Evolutionary conservation across 2,888 invertebrate species (phyloP).

Genomic region (Eilema caniola): DNA sequence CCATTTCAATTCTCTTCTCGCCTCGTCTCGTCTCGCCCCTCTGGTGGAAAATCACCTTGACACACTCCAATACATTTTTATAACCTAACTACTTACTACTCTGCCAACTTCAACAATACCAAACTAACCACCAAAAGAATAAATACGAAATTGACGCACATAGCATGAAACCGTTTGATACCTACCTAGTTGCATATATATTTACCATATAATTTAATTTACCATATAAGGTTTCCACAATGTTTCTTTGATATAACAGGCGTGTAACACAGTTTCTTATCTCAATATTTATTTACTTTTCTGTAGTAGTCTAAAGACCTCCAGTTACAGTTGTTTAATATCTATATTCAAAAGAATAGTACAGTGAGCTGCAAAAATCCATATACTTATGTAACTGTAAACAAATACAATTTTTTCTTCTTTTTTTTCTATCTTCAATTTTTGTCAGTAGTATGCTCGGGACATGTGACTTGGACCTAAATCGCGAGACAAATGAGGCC

Average conservation of each 20-base stretch:
- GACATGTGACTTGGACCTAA: too few species aligned
- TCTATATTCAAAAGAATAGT: conserved; percentile 15
- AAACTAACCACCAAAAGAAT: neutral
- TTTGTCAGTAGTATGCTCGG: too few species aligned
- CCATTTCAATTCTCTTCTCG: too few species aligned
- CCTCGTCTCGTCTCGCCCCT: too few species aligned
- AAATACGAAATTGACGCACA: conserved; percentile 6
- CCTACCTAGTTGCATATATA: conserved; percentile 17
- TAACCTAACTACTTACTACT: neutral
- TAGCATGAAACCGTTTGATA: conserved; percentile 25
- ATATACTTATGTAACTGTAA: too few species aligned
- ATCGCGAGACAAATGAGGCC: too few species aligned
- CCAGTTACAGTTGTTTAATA: neutral
- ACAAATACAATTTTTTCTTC: too few species aligned
- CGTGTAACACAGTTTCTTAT: conserved; percentile 30
- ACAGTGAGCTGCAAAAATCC: neutral
- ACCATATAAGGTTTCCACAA: conserved; percentile 21
- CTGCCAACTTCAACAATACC: neutral
- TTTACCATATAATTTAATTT: conserved; percentile 29
- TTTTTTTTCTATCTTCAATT: too few species aligned
- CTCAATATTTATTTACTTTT: conserved; percentile 22
- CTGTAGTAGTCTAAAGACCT: neutral
- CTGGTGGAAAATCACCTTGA: too few species aligned
- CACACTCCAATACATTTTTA: neutral
- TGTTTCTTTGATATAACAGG: conserved; percentile 31